Percentiles rank a stretch among this genome's conserved stretches.
Evolutionary conservation across 2,113 vertebrate species (phyloP).

Genomic region (Balaenoptera acutorostrata): DNA sequence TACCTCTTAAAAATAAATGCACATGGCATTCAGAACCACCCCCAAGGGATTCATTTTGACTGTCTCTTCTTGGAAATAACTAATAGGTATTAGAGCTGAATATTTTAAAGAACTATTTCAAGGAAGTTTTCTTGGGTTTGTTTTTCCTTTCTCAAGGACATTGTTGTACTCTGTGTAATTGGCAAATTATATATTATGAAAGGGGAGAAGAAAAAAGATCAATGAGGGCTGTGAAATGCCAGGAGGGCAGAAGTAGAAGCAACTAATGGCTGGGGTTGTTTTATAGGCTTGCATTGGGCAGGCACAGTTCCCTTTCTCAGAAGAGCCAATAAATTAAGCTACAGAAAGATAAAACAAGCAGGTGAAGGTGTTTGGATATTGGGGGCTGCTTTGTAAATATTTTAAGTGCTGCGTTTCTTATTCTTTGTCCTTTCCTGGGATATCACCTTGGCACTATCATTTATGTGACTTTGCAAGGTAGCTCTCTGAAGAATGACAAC

Average conservation of each 20-base stretch:
- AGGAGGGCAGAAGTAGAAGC: not conserved
- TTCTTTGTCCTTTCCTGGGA: not conserved
- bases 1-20: slow-evolving; percentile 32
- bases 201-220: not conserved
- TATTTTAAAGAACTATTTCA: slow-evolving; percentile 49
- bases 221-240: not conserved
- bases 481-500: not conserved
- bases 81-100: slow-evolving; percentile 20
- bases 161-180: slow-evolving; percentile 27
- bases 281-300: not conserved
- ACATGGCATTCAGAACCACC: slow-evolving; percentile 27
- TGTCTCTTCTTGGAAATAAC: slow-evolving; percentile 25
- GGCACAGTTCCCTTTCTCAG: not conserved
- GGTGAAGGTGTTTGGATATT: not conserved
- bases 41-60: slow-evolving; percentile 13
- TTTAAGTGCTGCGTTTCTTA: not conserved
- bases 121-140: not conserved
- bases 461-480: not conserved
- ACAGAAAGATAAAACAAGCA: slow-evolving; percentile 16
- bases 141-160: slow-evolving; percentile 34
- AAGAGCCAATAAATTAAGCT: not conserved
- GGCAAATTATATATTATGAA: slow-evolving; percentile 45
- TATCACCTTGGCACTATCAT: not conserved
- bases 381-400: not conserved
- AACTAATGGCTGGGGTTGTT: not conserved